Conservation (phyloP, 2,113 vertebrate species). For the Scatophagus argus region DNA sequence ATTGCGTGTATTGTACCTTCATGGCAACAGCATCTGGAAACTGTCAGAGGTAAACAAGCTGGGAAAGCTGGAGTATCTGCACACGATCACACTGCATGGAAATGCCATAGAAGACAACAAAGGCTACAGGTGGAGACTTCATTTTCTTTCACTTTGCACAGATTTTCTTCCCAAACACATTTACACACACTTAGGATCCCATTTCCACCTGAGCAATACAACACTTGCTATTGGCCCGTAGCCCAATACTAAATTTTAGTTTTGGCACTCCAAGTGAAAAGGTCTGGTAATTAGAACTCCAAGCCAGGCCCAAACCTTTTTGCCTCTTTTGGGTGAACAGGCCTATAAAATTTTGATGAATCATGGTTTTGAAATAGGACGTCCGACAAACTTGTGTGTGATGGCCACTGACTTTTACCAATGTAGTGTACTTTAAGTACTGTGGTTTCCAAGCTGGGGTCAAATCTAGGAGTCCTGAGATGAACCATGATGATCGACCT, state of each 20-base stretch:
- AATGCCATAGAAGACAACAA: conserved; percentile 81
- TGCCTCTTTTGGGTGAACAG: too few relatives aligned
- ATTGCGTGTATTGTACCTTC: conserved; percentile 84
- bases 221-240: too few relatives aligned
- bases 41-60: conserved; percentile 85
- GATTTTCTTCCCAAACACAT: not conserved
- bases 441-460: not conserved
- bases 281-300: too few relatives aligned
- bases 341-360: too few relatives aligned
- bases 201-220: too few relatives aligned
- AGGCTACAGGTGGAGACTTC: conserved; percentile 84
- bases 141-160: not conserved
- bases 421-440: not conserved
- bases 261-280: too few relatives aligned
- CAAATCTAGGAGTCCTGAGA: not conserved
- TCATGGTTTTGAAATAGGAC: too few relatives aligned
- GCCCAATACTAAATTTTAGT: too few relatives aligned
- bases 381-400: too few relatives aligned
- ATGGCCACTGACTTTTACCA: too few relatives aligned
- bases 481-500: too few relatives aligned
- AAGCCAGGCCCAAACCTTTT: too few relatives aligned
- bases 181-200: not conserved
- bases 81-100: conserved; percentile 87
- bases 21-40: conserved; percentile 83
- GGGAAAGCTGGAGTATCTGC: conserved; percentile 77